Base-by-base conservation (phyloP, 2,888 invertebrate genomes). In the Hirtodrosophila alboralis region DNA sequence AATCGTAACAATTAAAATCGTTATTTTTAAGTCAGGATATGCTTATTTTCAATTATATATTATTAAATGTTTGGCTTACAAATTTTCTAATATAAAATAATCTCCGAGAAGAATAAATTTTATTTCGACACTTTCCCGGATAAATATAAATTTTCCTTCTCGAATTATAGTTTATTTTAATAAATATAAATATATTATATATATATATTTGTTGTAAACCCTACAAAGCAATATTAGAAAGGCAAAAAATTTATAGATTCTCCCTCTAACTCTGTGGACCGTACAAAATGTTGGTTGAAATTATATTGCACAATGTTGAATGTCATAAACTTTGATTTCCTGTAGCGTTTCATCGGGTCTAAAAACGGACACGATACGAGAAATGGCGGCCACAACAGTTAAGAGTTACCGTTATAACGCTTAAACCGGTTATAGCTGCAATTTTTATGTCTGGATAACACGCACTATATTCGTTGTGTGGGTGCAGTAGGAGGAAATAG, bases 251-350 rank as follows among this genome's bases (percentile, higher is more conserved):
- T n/a, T n/a, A n/a, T n/a, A n/a, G n/a, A n/a, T 14, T 10, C 8
- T 6, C 23, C 23, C 7, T 8, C 23, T 6, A 6, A 23, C 23
- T 7, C 5, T 23, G 48, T 48, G 48, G 31, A 43, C 40, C 28
- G 34, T 14, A 31, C 9, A 38, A 75, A 51, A 51, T 65, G 56
- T 31, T 61, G 53, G 53, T 49, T 58, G 53, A 60, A 70, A 57
- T 84, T 60, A 66, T 74, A 66, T 74, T 74, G 66, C 77, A n/a
- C n/a, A n/a, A n/a, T 38, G 74, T 61, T 59, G 78, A 77, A 78
- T 81, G 85, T 65, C 72, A 78, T 79, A 78, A 81, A 72, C 83
- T 78, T 72, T 79, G 86, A 79, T 84, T 79, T 79, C 75, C 75
- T 81, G 66, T 60, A 31, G 61, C 54, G 67, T 37, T 12, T n/a